Base-by-base conservation (phyloP, 2,797 vertebrate genomes). In the Parambassis ranga region DNA sequence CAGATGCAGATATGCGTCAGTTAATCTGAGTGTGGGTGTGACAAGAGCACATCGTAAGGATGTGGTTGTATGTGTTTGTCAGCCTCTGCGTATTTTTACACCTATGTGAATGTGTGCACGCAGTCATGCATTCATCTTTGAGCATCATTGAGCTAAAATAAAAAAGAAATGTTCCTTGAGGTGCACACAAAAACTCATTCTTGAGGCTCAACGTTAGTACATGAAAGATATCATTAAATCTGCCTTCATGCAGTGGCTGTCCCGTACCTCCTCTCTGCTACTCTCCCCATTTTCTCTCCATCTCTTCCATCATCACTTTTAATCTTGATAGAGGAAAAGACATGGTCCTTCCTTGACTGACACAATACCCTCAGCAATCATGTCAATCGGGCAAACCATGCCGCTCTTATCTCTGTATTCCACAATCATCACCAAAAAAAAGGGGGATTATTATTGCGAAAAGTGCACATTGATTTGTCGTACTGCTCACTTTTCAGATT, bases 11-110 rank as follows among this genome's bases (percentile, higher is more conserved):
- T 71, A 55, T 59, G 75, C 65, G 51, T 71, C 72, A 36, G 61
- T 69, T 87, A 84, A 87, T 87, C 81, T 67, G 74, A 55, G 67
- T 66, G 79, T 85, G 83, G 83, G 86, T 60, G 79, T 82, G 85
- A 84, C 75, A 50, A 44, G 72, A 70, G 65, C 72, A 28, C 53
- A 27, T 38, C 3, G 33, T 50, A 44, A 51, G 43, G 52, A 70
- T n/a, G 56, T 11, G 15, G 11, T 13, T 41, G 38, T 59, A 44
- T 59, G 28, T 67, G 27, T 50, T 35, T 51, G 50, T 39, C 30
- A 33, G 49, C 13, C 7, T 28, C 16, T 30, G 52, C 55, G 48
- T 65, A 58, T 71, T 57, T 75, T 68, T 66, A 42, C 55, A 68
- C 58, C 51, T 57, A 15, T 71, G 39, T 23, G 49, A 37, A 8